Evolutionary conservation across 2,113 vertebrate species (phyloP), one percentile per base, ranked within the genome.

Genomic region (Calyptommatus sinebrachiatus): DNA sequence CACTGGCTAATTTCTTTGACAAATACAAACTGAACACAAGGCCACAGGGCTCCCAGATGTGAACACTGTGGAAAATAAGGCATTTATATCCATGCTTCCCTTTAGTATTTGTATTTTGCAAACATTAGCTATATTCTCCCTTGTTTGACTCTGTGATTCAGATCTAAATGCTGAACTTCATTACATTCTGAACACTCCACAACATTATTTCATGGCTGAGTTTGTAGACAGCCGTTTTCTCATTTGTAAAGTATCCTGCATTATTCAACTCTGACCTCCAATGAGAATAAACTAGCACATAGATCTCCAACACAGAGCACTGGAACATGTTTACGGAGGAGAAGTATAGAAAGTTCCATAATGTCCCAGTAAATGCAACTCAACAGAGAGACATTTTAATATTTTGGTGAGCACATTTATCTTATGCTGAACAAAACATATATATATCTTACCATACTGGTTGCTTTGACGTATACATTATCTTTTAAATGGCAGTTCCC

Each of bases 401-500:
- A 20, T 35, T 60, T 74, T 74, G 53, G 46, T 65, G 75, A 57
- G 53, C 53, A 57, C 4, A 62, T 62, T 24, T 62, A 24, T 24
- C 24, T 62, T 26, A 26, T 62, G 24, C 9, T 62, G 61, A 29
- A 22, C 53, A 81, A 63, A 85, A 89, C 83, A 84, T 18, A 57
- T 41, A 4, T 92, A 91, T 87, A 86, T 85, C 93, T 96, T 95
- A 99, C 98, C 98, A 99, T 98, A 92, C 87, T 95, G 1, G 97
- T 96, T 50, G 97, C 97, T 84, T 93, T 96, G 76, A 96, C 79
- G 90, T 99, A 99, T 76, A 96, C 81, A 3, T 98, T 97, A 91
- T 98, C 95, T 89, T 97, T 96, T 91, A 99, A 93, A 87, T 99
- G 98, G 90, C 98, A 99, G 80, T 93, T 95, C 46, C 98, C 98